Conservation (phyloP, 2,113 vertebrate species). For the Fregata magnificens region DNA sequence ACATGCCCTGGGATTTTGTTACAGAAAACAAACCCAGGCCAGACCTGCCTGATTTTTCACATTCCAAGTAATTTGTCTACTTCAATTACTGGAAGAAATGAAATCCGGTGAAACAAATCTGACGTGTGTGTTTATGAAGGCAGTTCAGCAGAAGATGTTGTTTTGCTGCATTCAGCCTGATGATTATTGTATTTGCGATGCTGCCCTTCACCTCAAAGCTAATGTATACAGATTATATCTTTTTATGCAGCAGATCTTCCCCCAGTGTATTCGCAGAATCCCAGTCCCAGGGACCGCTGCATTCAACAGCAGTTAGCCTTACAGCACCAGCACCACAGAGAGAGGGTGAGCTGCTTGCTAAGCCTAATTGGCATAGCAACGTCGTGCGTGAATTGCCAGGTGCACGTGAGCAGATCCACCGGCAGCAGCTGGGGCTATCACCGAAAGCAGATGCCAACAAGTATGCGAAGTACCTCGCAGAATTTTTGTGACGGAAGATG, state of each 20-base stretch:
- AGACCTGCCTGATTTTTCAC: slow-evolving; percentile 34
- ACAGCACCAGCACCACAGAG: accelerated
- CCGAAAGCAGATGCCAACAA: background rate
- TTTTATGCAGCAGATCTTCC: background rate
- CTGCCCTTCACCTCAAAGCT: background rate
- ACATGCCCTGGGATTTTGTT: background rate
- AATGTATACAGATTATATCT: accelerated
- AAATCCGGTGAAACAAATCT: slow-evolving; percentile 14
- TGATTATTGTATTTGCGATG: background rate
- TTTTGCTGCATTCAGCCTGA: background rate
- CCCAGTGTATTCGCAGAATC: background rate
- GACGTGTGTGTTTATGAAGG: background rate
- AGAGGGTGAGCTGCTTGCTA: background rate
- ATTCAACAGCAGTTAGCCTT: background rate
- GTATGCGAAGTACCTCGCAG: background rate
- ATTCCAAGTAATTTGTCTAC: slow-evolving; percentile 26
- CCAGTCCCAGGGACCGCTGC: background rate
- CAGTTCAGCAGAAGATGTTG: background rate
- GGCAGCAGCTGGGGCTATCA: background rate
- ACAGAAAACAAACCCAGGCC: background rate
- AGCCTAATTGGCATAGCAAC: background rate
- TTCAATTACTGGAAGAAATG: slow-evolving; percentile 15
- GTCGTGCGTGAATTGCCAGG: background rate
- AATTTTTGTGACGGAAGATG: background rate
- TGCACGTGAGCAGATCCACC: background rate